Conservation (phyloP, 2,888 invertebrate genomes). For the Odontocerum albicorne region DNA sequence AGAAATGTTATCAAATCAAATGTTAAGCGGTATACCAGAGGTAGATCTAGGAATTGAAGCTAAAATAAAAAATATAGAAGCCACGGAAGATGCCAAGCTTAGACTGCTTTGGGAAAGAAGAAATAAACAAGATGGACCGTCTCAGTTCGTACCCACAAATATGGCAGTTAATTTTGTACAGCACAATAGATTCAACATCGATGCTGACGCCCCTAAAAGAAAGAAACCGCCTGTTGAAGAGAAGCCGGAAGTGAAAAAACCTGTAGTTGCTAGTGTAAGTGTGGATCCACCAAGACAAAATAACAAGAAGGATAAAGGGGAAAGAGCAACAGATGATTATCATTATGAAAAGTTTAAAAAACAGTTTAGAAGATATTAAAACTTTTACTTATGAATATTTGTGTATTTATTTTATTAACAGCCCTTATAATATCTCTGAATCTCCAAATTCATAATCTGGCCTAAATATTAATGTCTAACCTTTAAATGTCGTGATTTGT, state of each 20-base stretch:
- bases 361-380: conserved; percentile 84
- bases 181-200: conserved; percentile 94
- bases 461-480: too few relatives aligned
- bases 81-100: conserved; percentile 97
- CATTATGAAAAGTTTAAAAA: conserved; percentile 97
- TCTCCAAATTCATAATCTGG: too few relatives aligned
- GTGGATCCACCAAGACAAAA: conserved; percentile 47
- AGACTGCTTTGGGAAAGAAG: conserved; percentile 86
- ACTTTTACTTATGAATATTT: not conserved
- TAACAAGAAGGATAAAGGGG: conserved; percentile 72
- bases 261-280: conserved; percentile 42
- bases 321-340: conserved; percentile 95
- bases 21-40: conserved; percentile 99
- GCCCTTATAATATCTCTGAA: too few relatives aligned
- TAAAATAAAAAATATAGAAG: conserved; percentile 98
- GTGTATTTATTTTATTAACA: not conserved
- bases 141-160: conserved; percentile 95
- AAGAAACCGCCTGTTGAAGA: conserved; percentile 57
- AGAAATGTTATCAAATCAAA: conserved; percentile 99
- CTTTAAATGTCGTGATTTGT: too few relatives aligned
- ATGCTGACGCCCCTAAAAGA: conserved; percentile 65
- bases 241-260: conserved; percentile 52
- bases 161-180: conserved; percentile 99
- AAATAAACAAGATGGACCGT: conserved; percentile 89
- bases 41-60: conserved; percentile 99